phyloP scores from a whole-genome alignment of 2,113 vertebrate species.

The Proteles cristata region DNA sequence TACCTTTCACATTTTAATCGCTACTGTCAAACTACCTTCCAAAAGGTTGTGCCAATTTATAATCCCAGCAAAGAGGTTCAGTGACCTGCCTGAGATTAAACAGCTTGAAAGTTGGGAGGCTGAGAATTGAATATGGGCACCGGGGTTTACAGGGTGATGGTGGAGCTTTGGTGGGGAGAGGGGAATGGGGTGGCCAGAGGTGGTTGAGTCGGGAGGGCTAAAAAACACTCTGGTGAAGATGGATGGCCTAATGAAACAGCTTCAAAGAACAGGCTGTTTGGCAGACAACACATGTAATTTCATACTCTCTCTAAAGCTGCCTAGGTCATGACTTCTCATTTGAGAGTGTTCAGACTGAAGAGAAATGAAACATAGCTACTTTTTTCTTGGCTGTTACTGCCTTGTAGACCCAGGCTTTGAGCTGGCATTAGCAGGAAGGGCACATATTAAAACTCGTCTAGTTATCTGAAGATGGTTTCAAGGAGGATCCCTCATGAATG shows the following conservation, averaged over 20 bases:
- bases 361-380: not conserved
- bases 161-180: not conserved
- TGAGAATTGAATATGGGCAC: not conserved
- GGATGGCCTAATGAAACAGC: not conserved
- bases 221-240: not conserved
- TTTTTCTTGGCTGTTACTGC: not conserved
- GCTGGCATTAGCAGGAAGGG: not conserved
- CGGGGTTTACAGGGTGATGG: not conserved
- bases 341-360: not conserved
- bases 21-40: conserved; percentile 8
- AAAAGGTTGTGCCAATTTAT: conserved; percentile 54
- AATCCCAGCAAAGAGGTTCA: conserved; percentile 50
- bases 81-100: conserved; percentile 42
- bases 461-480: not conserved
- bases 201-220: not conserved
- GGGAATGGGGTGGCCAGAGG: not conserved
- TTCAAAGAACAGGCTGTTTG: not conserved
- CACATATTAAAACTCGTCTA: not conserved
- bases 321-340: not conserved
- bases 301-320: not conserved
- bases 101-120: not conserved
- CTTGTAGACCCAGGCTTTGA: not conserved
- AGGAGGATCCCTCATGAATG: not conserved
- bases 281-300: not conserved
- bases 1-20: conserved; percentile 45